These are phyloP conservation scores for Champsocephalus gunnari DNA, from an alignment of 2,797 vertebrate genomes.

Conservation along the genomic window DNA sequence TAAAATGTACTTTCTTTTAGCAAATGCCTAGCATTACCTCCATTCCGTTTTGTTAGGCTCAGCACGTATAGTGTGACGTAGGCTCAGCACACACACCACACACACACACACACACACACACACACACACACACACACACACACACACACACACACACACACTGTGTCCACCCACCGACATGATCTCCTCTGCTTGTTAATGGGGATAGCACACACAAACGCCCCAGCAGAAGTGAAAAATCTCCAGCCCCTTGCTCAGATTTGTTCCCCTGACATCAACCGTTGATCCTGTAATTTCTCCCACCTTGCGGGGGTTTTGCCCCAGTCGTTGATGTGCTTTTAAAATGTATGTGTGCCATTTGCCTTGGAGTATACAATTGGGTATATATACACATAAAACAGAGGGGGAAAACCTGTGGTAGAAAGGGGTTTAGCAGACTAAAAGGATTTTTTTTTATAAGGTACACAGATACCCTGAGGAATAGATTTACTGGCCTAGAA, in stretches of 20 bases:
- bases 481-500: slow-evolving; percentile 85
- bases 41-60: slow-evolving; percentile 55
- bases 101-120: slow-evolving; percentile 8
- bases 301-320: slow-evolving; percentile 69
- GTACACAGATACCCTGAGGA: slow-evolving; percentile 83
- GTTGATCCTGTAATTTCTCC: slow-evolving; percentile 81
- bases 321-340: slow-evolving; percentile 77
- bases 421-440: slow-evolving; percentile 69
- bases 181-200: slow-evolving; percentile 72
- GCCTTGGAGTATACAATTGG: slow-evolving; percentile 78
- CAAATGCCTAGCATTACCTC: slow-evolving; percentile 34
- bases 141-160: slow-evolving; percentile 29
- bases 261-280: slow-evolving; percentile 82
- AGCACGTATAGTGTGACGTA: slow-evolving; percentile 52
- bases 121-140: no score
- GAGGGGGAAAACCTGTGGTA: slow-evolving; percentile 55
- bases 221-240: slow-evolving; percentile 71
- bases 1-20: slow-evolving; percentile 5
- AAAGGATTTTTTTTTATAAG: slow-evolving; percentile 76
- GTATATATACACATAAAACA: slow-evolving; percentile 67
- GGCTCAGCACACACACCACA: slow-evolving; percentile 21
- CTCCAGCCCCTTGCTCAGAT: slow-evolving; percentile 63
- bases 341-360: slow-evolving; percentile 83
- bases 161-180: slow-evolving; percentile 72
- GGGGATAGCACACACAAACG: slow-evolving; percentile 63